Evolutionary conservation across 2,113 vertebrate genomes (phyloP), one percentile per base, ranked within the genome.

Genomic region (Panthera uncia): DNA sequence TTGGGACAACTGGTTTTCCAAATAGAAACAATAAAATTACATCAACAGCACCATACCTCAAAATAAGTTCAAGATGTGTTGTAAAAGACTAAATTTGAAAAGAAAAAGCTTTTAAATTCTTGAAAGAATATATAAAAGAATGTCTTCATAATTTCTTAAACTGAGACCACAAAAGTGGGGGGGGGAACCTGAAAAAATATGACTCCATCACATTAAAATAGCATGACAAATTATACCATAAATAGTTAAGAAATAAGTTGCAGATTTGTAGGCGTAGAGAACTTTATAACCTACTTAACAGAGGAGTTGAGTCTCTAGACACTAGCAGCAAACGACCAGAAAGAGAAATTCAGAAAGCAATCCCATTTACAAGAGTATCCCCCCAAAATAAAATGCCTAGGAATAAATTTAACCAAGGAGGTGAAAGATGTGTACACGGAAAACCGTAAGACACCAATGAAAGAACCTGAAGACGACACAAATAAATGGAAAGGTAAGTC

Each of bases 61-160:
- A 82, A 87, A 66, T 63, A 66, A 91, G 55, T 65, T 91, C 61
- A 73, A 95, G 41, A 87, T 93, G 68, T 81, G n/a, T 48, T 61
- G 48, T 1, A 38, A 87, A 71, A 73, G 25, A 78, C 7, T 38
- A 57, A 61, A 69, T 78, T 87, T 85, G 41, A 82, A 95, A 82
- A 80, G 36, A 13, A 97, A 97, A 86, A 18, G 18, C 14, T 90
- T 68, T 93, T 29, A 69, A 86, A 71, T 57, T 45, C 21, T 81
- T 82, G 85, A 41, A 86, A 86, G 61, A 94, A 88, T 29, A 45
- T 76, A 65, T 74, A 66, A 48, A 76, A 87, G 52, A 73, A 52
- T 36, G 55, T 74, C 31, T 89, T 97, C 63, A 38, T n/a, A n/a
- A 57, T 71, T 88, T 81, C n/a, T 89, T 89, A 74, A 94, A 73